Evolutionary conservation across 2,888 invertebrate genomes (phyloP).

Genomic region (Ichneumoninae sp.): DNA sequence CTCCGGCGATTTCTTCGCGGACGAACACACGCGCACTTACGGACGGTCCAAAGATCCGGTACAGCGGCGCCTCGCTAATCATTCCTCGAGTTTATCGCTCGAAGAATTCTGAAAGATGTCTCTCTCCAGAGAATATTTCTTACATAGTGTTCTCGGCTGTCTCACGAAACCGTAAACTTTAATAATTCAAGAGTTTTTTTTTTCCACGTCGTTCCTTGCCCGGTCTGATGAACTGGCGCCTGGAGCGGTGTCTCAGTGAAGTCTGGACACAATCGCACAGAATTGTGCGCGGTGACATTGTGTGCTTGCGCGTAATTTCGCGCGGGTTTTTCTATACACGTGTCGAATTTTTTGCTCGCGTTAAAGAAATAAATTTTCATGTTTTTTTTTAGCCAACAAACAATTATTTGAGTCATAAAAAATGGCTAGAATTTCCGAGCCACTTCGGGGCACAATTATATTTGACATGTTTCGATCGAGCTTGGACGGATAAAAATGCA

Average conservation of each 20-base stretch:
- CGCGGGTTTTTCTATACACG: too few relatives aligned
- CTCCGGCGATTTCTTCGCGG: constrained; percentile 11
- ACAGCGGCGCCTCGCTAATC: constrained; percentile 22
- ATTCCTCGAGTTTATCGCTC: neutral
- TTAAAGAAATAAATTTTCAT: too few relatives aligned
- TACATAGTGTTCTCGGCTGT: neutral
- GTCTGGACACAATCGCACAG: neutral
- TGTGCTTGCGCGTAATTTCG: neutral
- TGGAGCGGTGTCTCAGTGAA: neutral
- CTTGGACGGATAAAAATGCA: too few relatives aligned
- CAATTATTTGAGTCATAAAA: too few relatives aligned
- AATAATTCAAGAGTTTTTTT: constrained; percentile 1
- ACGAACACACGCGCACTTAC: constrained; percentile 10
- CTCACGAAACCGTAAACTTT: neutral
- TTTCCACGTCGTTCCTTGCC: neutral
- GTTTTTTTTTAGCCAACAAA: too few relatives aligned
- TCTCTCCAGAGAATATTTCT: neutral
- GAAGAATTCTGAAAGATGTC: neutral
- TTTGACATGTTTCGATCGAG: too few relatives aligned
- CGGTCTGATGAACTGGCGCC: constrained; percentile 1
- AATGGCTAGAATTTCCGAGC: too few relatives aligned
- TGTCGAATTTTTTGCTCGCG: too few relatives aligned
- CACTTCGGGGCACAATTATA: too few relatives aligned
- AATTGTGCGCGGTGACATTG: neutral
- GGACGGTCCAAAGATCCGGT: neutral